phyloP scores from a whole-genome alignment of 2,888 invertebrate genomes.

The Junonia oenone region DNA sequence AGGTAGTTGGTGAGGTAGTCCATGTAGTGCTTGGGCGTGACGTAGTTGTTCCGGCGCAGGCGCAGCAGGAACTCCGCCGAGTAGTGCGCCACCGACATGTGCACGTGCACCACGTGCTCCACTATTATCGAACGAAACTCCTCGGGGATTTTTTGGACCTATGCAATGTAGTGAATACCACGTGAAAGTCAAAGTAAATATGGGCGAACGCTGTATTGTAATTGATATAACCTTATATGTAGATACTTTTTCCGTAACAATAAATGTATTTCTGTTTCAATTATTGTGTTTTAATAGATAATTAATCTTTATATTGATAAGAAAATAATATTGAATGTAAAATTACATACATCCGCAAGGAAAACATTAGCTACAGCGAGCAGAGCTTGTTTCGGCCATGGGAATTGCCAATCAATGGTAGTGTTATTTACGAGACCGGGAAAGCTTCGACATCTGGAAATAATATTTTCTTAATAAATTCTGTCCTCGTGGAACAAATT shows the following conservation, averaged over 20 bases:
- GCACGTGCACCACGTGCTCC: conserved; percentile 92
- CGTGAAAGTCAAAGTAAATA: no score
- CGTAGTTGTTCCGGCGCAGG: conserved; percentile 89
- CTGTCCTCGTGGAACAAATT: no score
- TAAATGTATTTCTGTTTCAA: no score
- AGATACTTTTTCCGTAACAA: no score
- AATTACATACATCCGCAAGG: conserved; percentile 86
- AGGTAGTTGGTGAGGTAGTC: conserved; percentile 91
- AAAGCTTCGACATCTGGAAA: conserved; percentile 87
- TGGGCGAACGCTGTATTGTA: no score
- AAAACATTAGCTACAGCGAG: conserved; percentile 92
- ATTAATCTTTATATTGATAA: no score
- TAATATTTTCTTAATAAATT: no score
- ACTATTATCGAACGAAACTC: conserved; percentile 85
- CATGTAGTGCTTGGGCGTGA: conserved; percentile 95
- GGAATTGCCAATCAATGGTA: conserved; percentile 95
- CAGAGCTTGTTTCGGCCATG: conserved; percentile 95
- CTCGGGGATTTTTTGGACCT: conserved; percentile 84
- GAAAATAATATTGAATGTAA: no score
- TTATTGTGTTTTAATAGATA: no score
- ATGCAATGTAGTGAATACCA: no score
- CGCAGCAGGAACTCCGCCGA: conserved; percentile 85
- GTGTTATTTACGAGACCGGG: conserved; percentile 95
- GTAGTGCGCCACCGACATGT: conserved; percentile 85
- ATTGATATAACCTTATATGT: no score